Base-by-base conservation (phyloP, 37 sponge, comb jelly and placozoan species). In the Aphrocallistes beatrix region DNA sequence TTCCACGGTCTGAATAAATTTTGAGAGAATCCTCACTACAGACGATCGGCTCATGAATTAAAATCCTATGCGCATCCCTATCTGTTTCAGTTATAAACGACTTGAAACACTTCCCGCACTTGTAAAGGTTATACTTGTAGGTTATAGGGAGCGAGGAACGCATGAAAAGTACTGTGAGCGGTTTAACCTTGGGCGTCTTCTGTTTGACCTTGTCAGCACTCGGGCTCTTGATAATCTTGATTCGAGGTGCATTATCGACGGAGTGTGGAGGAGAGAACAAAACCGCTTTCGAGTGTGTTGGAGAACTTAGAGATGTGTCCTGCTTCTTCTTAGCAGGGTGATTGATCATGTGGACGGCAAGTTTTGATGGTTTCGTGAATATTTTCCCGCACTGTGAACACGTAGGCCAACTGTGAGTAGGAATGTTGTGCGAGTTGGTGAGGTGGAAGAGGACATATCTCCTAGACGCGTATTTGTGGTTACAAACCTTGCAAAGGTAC, bases 21-120 rank as follows among this genome's bases (percentile, higher is more conserved):
- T n/a, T n/a, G n/a, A n/a, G n/a, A n/a, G n/a, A n/a, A n/a, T n/a
- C n/a, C n/a, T n/a, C n/a, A n/a, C n/a, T n/a, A n/a, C n/a, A n/a
- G n/a, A 42, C 13, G 13, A 42, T 13, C 6, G 10, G 1, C 75
- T 21, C n/a, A 30, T 60, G 75, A 32, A 60, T 60, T 28, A 60
- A 60, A 6, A 25, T 28, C n/a, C 75, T 60, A 13, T 60, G 75
- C 8, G n/a, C n/a, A 19, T 60, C 75, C 34, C 75, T 3, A 13
- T 13, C 21, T 3, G 10, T 21, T 19, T 3, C 3, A 3, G 75
- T 60, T 3, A 60, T 19, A 28, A 60, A 60, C 8, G 75, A 60
- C n/a, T 60, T 60, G 75, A 60, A 60, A 28, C 75, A 60, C n/a
- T 60, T 60, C 25, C 75, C 75, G n/a, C 75, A 60, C 75, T 60